Evolutionary conservation across 1,140 invertebrate genomes (phyloP).

Genomic region (Drosophila ficusphila): DNA sequence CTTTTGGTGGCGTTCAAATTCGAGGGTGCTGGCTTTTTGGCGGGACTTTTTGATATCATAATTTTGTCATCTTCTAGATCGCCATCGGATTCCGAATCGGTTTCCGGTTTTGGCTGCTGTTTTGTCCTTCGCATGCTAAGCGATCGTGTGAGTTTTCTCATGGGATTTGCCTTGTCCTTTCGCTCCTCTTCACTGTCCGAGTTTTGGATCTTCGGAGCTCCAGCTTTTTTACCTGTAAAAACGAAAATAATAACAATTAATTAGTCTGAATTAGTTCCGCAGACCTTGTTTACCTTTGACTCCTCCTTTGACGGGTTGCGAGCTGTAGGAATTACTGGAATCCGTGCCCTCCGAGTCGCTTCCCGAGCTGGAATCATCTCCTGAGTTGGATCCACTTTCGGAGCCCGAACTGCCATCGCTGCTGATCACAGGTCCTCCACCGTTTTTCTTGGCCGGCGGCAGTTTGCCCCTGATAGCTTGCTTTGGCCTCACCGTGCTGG

Average conservation of each 20-base stretch:
- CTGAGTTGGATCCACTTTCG: conserved; percentile 43
- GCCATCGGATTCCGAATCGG: conserved; percentile 79
- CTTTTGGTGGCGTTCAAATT: conserved; percentile 48
- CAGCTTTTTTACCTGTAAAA: conserved; percentile 1
- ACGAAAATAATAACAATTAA: not conserved
- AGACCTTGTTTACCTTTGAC: conserved; percentile 23
- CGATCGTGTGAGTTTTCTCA: conserved; percentile 86
- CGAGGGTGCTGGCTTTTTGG: conserved; percentile 85
- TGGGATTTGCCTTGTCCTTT: conserved; percentile 66
- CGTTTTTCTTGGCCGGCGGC: conserved; percentile 62
- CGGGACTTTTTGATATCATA: conserved; percentile 86
- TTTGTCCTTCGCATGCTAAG: conserved; percentile 86
- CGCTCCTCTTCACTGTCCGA: conserved; percentile 55
- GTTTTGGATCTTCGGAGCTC: conserved; percentile 14
- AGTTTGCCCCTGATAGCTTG: conserved; percentile 74
- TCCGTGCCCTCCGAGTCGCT: conserved; percentile 73
- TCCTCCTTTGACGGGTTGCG: conserved; percentile 49
- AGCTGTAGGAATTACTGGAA: conserved; percentile 68
- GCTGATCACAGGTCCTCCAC: conserved; percentile 72
- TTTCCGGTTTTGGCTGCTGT: conserved; percentile 85
- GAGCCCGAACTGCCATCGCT: conserved; percentile 60
- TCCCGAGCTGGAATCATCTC: conserved; percentile 44
- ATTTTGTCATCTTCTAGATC: conserved; percentile 85
- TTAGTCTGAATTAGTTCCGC: not conserved
- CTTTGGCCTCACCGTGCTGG: conserved; percentile 79